phyloP scores from a whole-genome alignment of 2,797 vertebrate species.

The Syngnathus rostellatus region DNA sequence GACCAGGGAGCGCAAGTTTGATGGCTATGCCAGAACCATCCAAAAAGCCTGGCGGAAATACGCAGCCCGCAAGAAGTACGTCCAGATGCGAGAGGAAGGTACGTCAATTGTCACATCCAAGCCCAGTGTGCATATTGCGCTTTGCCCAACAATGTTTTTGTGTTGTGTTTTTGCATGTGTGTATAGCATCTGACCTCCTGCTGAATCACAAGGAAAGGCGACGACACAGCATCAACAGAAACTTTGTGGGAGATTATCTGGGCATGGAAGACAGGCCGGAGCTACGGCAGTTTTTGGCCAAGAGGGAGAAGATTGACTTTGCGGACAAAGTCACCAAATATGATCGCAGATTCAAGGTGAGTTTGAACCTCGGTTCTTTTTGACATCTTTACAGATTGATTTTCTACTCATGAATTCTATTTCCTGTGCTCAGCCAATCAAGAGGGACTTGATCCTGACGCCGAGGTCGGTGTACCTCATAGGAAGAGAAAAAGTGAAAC shows the following conservation, averaged over 20 bases:
- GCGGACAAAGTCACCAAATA: constrained; percentile 93
- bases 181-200: constrained; percentile 86
- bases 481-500: constrained; percentile 90
- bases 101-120: constrained; percentile 20
- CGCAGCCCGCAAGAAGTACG: constrained; percentile 85
- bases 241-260: constrained; percentile 95
- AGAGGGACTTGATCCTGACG: constrained; percentile 90
- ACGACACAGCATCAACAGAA: constrained; percentile 94
- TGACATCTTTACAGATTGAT: not conserved
- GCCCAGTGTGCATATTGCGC: not conserved
- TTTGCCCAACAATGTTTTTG: not conserved
- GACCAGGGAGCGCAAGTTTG: constrained; percentile 93
- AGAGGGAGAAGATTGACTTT: constrained; percentile 94
- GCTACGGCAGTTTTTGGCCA: constrained; percentile 89
- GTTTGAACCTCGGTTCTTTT: constrained; percentile 1
- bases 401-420: not conserved
- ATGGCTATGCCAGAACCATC: constrained; percentile 88
- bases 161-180: constrained; percentile 2
- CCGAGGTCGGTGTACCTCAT: constrained; percentile 91
- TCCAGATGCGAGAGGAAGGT: constrained; percentile 99
- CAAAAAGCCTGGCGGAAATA: constrained; percentile 94
- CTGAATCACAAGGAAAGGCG: constrained; percentile 92
- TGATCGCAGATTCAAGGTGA: constrained; percentile 91
- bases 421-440: constrained; percentile 71
- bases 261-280: constrained; percentile 93